Evolutionary conservation across 2,113 vertebrate species (phyloP).

Genomic region (Synchiropus splendidus): DNA sequence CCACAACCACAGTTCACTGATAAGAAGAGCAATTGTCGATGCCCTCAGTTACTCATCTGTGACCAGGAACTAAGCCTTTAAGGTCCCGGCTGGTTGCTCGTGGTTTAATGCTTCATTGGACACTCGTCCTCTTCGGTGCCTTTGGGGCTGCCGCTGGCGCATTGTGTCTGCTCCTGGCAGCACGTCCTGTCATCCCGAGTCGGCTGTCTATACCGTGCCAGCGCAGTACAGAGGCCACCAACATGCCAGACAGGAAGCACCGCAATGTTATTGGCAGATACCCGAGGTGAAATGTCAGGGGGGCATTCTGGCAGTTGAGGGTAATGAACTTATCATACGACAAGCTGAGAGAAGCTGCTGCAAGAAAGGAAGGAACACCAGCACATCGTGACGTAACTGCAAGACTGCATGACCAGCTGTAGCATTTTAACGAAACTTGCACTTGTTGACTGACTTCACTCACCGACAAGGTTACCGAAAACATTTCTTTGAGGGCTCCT

Average conservation of each 20-base stretch:
- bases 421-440: too few relatives aligned
- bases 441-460: too few relatives aligned
- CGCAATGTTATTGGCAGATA: constrained; percentile 19
- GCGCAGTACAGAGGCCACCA: constrained; percentile 28
- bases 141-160: constrained; percentile 32
- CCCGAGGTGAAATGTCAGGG: constrained; percentile 58
- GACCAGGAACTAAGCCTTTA: constrained; percentile 23
- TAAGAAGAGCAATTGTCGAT: background rate
- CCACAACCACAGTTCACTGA: too few relatives aligned
- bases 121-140: constrained; percentile 33
- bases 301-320: constrained; percentile 23
- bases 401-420: too few relatives aligned
- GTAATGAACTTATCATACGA: background rate
- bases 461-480: too few relatives aligned
- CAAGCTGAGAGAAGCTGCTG: too few relatives aligned
- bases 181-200: constrained; percentile 38
- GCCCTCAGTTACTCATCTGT: constrained; percentile 6
- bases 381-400: too few relatives aligned
- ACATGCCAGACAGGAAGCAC: constrained; percentile 39
- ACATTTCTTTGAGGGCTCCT: too few relatives aligned
- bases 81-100: constrained; percentile 19
- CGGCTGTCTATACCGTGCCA: constrained; percentile 25
- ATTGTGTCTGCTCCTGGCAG: constrained; percentile 47
- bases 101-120: constrained; percentile 39
- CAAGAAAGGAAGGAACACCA: too few relatives aligned